Conservation (phyloP, 2,888 invertebrate species). For the Sepioteuthis lessoniana region DNA sequence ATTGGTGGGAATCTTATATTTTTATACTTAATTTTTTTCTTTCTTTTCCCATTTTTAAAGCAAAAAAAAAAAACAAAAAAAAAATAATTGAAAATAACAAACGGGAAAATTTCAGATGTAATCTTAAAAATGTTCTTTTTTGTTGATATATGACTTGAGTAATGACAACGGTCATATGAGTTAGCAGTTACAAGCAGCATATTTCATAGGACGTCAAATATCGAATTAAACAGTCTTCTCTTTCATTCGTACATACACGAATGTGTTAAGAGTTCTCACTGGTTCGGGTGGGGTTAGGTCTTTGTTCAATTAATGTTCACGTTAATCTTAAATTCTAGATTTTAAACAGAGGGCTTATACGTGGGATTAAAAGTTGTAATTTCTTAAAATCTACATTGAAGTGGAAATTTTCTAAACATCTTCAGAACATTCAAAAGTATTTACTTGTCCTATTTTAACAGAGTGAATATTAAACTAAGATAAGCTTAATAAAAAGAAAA, state of each 20-base stretch:
- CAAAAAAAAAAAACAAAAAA: background rate
- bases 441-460: no score
- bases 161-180: background rate
- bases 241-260: background rate
- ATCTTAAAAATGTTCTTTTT: background rate
- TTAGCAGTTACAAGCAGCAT: background rate
- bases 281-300: background rate
- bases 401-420: no score
- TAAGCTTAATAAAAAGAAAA: no score
- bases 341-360: no score
- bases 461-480: no score
- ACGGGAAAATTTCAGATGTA: background rate
- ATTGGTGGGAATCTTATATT: background rate
- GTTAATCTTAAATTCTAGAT: no score
- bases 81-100: background rate
- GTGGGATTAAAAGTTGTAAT: no score
- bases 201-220: conserved; percentile 7
- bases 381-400: no score
- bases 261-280: background rate
- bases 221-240: background rate
- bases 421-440: no score
- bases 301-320: background rate
- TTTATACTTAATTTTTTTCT: background rate
- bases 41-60: background rate
- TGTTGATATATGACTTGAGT: background rate